Percentiles rank a stretch among this genome's conserved stretches.
Evolutionary conservation across 1,140 invertebrate genomes (phyloP).

Genomic region (Pinna nobilis): DNA sequence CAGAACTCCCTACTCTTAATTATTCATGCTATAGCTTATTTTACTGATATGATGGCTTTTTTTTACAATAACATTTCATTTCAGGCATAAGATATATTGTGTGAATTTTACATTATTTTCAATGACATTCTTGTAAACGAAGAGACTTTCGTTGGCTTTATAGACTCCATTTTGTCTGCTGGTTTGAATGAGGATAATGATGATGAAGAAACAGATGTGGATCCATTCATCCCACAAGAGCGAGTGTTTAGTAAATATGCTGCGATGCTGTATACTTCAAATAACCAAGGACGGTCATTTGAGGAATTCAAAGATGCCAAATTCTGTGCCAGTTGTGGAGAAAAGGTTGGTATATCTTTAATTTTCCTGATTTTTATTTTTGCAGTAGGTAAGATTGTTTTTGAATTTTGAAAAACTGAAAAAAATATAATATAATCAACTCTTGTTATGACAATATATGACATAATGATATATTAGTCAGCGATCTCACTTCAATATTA

Average conservation of each 20-base stretch:
- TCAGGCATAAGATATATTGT: background rate
- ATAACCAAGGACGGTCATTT: conserved; percentile 68
- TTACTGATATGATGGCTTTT: no score
- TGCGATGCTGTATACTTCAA: conserved; percentile 71
- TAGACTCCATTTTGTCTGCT: conserved; percentile 64
- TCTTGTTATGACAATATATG: background rate
- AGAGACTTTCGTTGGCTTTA: background rate
- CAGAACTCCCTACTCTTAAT: no score
- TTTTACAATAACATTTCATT: conserved; percentile 13
- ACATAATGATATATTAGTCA: background rate
- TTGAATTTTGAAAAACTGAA: background rate
- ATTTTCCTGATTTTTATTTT: background rate
- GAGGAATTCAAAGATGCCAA: conserved; percentile 71
- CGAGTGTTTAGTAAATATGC: conserved; percentile 73
- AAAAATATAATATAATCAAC: background rate
- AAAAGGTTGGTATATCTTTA: conserved; percentile 60
- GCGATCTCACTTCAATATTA: no score
- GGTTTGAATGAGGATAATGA: conserved; percentile 61
- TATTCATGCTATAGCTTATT: no score
- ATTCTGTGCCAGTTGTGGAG: conserved; percentile 72
- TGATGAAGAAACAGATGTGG: conserved; percentile 50
- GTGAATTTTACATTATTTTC: background rate
- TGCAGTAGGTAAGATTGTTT: background rate
- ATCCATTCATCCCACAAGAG: conserved; percentile 72
- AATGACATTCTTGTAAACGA: background rate